Percentiles rank a stretch among this genome's conserved stretches.
phyloP scores from a whole-genome alignment of 2,888 invertebrate genomes.

The Rhogogaster chlorosoma region DNA sequence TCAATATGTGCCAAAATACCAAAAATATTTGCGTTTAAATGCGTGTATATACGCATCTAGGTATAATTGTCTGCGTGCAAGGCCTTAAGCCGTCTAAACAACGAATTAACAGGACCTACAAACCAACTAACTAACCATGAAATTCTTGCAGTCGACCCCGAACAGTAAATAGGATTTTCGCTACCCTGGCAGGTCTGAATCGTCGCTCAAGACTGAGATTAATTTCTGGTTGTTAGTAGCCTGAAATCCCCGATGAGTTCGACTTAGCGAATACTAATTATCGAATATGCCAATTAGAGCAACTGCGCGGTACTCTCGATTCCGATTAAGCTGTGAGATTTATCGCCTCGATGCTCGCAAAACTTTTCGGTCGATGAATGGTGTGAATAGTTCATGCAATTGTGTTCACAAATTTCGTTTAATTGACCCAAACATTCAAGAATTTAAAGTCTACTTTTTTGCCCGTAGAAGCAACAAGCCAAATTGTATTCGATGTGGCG shows the following conservation, averaged over 20 bases:
- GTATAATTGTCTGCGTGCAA: neutral
- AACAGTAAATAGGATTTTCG: conserved; percentile 13
- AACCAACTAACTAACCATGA: conserved; percentile 24
- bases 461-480: neutral
- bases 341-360: neutral
- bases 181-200: conserved; percentile 3
- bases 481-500: neutral
- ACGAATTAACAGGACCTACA: conserved; percentile 17
- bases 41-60: neutral
- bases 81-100: neutral
- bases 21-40: too few species aligned
- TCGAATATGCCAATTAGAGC: neutral
- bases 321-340: neutral
- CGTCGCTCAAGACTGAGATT: conserved; percentile 11
- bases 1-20: too few species aligned
- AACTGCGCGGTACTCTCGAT: neutral
- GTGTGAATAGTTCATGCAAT: neutral
- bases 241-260: conserved; percentile 16
- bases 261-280: conserved; percentile 28
- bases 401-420: neutral
- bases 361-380: neutral
- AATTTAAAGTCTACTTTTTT: neutral
- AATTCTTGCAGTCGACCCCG: neutral
- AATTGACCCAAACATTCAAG: neutral
- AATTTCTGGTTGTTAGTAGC: conserved; percentile 16